Base-by-base conservation (phyloP, 2,797 vertebrate genomes). In the Labeo calbasu region DNA sequence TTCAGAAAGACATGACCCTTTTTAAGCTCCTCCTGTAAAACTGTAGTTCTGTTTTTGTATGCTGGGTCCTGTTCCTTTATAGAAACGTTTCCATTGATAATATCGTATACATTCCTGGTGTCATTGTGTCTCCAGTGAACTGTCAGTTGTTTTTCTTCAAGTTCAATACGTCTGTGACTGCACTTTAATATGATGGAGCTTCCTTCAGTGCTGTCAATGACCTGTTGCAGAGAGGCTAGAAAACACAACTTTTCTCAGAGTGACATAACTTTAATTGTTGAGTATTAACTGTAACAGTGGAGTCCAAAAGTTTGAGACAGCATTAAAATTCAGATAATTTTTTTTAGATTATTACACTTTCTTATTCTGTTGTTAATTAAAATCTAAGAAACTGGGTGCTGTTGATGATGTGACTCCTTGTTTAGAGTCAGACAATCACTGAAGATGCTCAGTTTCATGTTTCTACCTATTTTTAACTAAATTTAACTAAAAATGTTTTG, bases 111-210 rank as follows among this genome's bases (percentile, higher is more conserved):
- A 6, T n/a, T 61, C 2, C 10, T 40, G 25, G 12, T 55, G 40
- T 78, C 46, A 3, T 81, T 79, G 53, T 82, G 76, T 32, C 25
- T 23, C 78, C 82, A 84, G 55, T 76, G 69, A 0, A 84, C n/a
- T 12, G 32, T 77, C 19, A 78, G 2, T 0, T 28, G 12, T 21
- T 46, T 15, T 9, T 25, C n/a, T 72, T 68, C 5, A 51, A 69
- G 2, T 17, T 2, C 1, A 25, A 15, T 12, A 2, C 8, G 11
- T 12, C 0, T 8, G 2, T 72, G 13, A 2, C 4, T 19, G 32
- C 79, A 73, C 0, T 2, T 14, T 21, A 87, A 25, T 25, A 51
- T 0, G 12, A 77, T 28, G 2, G 23, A 2, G 1, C 23, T 43
- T 77, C 75, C 66, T 70, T 81, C 36, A 70, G 5, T 1, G 1